A percentile compares a stretch with the other conserved stretches of the same genome.
phyloP scores from a whole-genome alignment of 2,888 invertebrate genomes.

The Monoplex corrugatus region DNA sequence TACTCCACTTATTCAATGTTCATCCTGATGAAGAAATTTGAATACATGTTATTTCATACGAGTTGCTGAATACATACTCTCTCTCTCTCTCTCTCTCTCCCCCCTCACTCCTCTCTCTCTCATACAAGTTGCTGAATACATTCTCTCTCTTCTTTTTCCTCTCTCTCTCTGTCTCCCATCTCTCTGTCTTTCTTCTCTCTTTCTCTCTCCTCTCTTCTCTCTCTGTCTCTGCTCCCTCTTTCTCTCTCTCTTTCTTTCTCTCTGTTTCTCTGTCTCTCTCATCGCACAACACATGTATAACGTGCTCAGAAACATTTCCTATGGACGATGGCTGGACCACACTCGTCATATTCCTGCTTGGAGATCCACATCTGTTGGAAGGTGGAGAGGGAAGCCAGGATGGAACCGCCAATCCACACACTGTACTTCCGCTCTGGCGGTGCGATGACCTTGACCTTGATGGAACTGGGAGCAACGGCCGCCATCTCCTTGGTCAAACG shows the following conservation, averaged over 20 bases:
- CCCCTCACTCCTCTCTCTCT: not conserved
- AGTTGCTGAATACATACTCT: too few species aligned
- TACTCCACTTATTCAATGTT: too few species aligned
- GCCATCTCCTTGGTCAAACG: conserved; percentile 76
- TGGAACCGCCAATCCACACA: conserved; percentile 25
- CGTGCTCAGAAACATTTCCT: conserved; percentile 20
- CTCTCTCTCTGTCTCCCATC: not conserved
- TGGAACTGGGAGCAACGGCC: not conserved
- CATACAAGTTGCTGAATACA: too few species aligned
- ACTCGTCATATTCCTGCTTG: conserved; percentile 12
- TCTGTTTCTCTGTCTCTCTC: too few species aligned
- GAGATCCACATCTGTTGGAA: not conserved
- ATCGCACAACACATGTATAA: not conserved
- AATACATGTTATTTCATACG: too few species aligned
- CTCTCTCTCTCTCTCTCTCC: too few species aligned
- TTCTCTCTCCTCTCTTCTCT: not conserved
- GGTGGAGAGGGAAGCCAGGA: conserved; percentile 14
- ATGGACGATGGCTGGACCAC: conserved; percentile 5
- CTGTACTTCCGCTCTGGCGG: conserved; percentile 9
- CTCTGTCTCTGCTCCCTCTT: too few species aligned
- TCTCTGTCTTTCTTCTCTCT: not conserved
- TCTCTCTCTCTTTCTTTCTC: too few species aligned
- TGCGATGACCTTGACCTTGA: not conserved
- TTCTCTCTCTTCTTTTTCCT: not conserved
- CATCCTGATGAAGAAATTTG: too few species aligned